Conservation (phyloP, 1,140 invertebrate genomes). For the Magallana ariakensis region DNA sequence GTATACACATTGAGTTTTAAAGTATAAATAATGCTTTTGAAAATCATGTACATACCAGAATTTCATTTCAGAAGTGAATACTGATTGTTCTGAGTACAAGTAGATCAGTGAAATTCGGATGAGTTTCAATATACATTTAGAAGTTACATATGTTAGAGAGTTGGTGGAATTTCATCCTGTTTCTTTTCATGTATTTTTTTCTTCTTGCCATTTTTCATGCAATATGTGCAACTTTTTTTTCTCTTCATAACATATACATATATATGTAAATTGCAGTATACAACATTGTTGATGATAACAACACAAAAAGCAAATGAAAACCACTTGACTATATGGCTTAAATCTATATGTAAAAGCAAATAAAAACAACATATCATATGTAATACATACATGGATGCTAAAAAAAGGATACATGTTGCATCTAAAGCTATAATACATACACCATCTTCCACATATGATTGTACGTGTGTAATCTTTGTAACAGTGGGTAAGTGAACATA, state of each 20-base stretch:
- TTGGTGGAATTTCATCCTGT: slow-evolving; percentile 13
- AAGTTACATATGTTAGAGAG: not conserved
- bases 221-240: not conserved
- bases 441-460: too few relatives aligned
- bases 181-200: not conserved
- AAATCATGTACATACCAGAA: not conserved
- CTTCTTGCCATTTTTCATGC: not conserved
- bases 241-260: not conserved
- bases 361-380: not conserved
- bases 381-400: too few relatives aligned
- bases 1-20: too few relatives aligned
- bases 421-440: too few relatives aligned
- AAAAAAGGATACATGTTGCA: too few relatives aligned
- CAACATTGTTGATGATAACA: slow-evolving; percentile 1
- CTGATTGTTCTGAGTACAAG: too few relatives aligned
- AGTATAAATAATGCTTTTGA: too few relatives aligned
- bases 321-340: not conserved
- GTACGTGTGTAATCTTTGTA: too few relatives aligned
- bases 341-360: not conserved
- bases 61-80: slow-evolving; percentile 4
- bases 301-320: not conserved
- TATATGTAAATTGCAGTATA: not conserved
- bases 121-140: too few relatives aligned
- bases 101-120: too few relatives aligned
- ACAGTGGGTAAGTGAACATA: too few relatives aligned